Percentiles rank a stretch among this genome's conserved stretches.
Conservation (phyloP, 1,140 invertebrate species). For the Tenebrio molitor region DNA sequence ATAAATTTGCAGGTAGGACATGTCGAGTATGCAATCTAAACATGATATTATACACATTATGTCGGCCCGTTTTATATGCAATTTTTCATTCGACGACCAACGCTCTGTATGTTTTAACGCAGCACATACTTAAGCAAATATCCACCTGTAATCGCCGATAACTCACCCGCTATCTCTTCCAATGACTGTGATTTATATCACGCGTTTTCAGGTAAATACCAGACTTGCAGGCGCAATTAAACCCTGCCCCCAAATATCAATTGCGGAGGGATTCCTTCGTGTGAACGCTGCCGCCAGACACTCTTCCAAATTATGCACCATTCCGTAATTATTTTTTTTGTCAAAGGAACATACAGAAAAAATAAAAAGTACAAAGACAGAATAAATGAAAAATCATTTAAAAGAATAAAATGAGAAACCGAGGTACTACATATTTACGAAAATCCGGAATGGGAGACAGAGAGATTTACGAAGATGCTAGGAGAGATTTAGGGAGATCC, state of each 20-base stretch:
- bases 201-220: slow-evolving; percentile 43
- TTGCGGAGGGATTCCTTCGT: neutral
- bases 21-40: slow-evolving; percentile 43
- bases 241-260: slow-evolving; percentile 22
- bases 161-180: slow-evolving; percentile 28
- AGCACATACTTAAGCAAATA: slow-evolving; percentile 44
- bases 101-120: slow-evolving; percentile 35
- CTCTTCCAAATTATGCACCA: no score
- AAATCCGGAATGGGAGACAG: no score
- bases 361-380: no score
- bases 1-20: slow-evolving; percentile 48
- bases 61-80: slow-evolving; percentile 41
- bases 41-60: slow-evolving; percentile 44
- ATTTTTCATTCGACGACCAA: slow-evolving; percentile 47
- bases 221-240: slow-evolving; percentile 24
- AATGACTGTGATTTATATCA: slow-evolving; percentile 47
- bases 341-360: no score
- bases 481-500: no score
- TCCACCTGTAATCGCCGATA: slow-evolving; percentile 42
- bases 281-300: neutral
- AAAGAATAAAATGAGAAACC: no score
- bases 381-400: no score
- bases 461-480: no score
- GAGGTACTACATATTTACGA: no score
- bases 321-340: no score